Percentiles rank a stretch among this genome's conserved stretches.
phyloP scores from a whole-genome alignment of 2,797 vertebrate genomes.

The Novumbra hubbsi region DNA sequence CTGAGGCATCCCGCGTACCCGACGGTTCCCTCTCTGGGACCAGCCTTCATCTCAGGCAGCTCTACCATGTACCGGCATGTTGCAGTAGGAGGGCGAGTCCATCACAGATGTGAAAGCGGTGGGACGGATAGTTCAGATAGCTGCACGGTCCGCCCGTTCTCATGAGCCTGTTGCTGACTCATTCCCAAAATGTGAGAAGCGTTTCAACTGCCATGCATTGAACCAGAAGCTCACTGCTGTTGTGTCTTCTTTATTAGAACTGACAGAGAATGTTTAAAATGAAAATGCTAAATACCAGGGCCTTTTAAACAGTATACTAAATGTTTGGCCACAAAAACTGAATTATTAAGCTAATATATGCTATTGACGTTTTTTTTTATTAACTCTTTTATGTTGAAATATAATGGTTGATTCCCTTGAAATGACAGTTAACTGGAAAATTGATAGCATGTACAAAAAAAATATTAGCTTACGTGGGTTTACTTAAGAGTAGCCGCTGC shows the following conservation, averaged over 20 bases:
- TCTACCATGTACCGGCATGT: constrained; percentile 4
- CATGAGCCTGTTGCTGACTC: neutral
- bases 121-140: neutral
- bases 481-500: neutral
- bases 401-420: too few species aligned
- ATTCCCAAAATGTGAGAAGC: constrained; percentile 10
- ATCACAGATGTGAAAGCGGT: neutral
- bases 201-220: neutral
- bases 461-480: neutral
- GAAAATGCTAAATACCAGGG: too few species aligned
- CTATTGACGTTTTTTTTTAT: too few species aligned
- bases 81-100: neutral
- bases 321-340: too few species aligned
- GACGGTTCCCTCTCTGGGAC: neutral
- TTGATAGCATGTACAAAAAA: too few species aligned
- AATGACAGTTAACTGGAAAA: too few species aligned
- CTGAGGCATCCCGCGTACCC: neutral
- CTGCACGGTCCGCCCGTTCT: neutral
- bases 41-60: neutral
- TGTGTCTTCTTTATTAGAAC: neutral
- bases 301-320: too few species aligned
- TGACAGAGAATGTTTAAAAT: neutral
- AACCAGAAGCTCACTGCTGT: neutral
- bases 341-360: too few species aligned
- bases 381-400: too few species aligned